Conservation (phyloP, 2,888 invertebrate species). For the Agrotis puta region DNA sequence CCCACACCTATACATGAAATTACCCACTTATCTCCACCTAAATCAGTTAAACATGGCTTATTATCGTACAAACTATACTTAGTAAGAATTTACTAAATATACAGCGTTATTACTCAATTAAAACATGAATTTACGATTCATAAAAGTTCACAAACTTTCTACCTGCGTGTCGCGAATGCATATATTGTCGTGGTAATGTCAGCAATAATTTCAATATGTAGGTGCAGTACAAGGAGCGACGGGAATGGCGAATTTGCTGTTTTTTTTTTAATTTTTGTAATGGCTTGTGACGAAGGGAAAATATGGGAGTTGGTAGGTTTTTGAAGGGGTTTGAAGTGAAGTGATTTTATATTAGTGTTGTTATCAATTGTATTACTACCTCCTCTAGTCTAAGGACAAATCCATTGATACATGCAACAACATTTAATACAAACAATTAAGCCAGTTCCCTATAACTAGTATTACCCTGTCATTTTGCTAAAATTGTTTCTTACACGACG, state of each 20-base stretch:
- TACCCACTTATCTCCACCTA: conserved; percentile 58
- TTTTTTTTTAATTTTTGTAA: conserved; percentile 58
- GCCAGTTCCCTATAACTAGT: not conserved
- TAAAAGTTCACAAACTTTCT: conserved; percentile 69
- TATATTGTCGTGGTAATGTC: conserved; percentile 65
- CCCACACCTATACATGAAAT: conserved; percentile 52
- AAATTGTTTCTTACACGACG: conserved; percentile 11
- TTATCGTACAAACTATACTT: conserved; percentile 60
- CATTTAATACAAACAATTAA: not conserved
- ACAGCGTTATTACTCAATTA: conserved; percentile 69
- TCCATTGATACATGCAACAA: not conserved
- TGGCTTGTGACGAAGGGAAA: conserved; percentile 34
- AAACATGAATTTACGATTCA: conserved; percentile 68
- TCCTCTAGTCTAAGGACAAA: not conserved
- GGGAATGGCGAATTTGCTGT: conserved; percentile 57
- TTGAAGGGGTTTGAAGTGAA: not conserved
- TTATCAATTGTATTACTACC: not conserved
- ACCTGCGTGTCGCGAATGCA: conserved; percentile 68
- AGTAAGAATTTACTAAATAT: conserved; percentile 61
- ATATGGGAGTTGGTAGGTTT: conserved; percentile 20
- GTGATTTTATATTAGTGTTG: not conserved
- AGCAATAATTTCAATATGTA: conserved; percentile 68
- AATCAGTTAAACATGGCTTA: conserved; percentile 61
- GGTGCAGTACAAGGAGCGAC: conserved; percentile 62
- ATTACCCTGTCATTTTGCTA: conserved; percentile 2